Evolutionary conservation across 2,797 vertebrate species (phyloP), one percentile per base, ranked within the genome.

Genomic region (Hypotaenidia philippensis): DNA sequence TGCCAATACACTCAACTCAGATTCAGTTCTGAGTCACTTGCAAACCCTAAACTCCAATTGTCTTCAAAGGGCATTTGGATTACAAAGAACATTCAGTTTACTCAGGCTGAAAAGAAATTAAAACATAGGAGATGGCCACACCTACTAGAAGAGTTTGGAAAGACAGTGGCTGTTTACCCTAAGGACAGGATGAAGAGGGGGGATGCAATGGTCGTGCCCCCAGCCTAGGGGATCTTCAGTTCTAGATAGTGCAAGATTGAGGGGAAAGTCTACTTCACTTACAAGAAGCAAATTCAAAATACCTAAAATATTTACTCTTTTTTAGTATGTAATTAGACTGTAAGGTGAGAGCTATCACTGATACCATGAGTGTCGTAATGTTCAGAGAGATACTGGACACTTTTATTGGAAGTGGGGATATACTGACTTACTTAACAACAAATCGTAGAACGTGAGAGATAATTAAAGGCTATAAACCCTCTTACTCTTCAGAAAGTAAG

Each of bases 21-120:
- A 89, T 93, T 92, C 87, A 86, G 40, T 91, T 93, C 91, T 96
- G 96, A 92, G 87, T 97, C 96, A 97, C 83, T 57, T 93, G 57
- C 84, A 94, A 95, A 60, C 70, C 59, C 55, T 93, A 49, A 89
- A 77, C 80, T 96, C 69, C 50, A 44, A 74, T 79, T 95, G 95
- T 91, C 94, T 96, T 97, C 93, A 97, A 97, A 96, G 93, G 85
- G 79, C 66, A 13, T 87, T 94, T 69, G 80, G 87, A 94, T 97
- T 96, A 93, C 74, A 85, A 92, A 83, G 87, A 72, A 50, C 68
- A 59, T 15, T 8, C 49, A 32, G 41, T 88, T 96, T 85, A 75
- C 87, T 89, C 32, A 70, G 76, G 47, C 70, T 93, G 87, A 63
- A 87, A 87, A 90, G 86, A 90, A 88, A 79, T 66, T 70, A 93